Conservation (phyloP, 2,113 vertebrate genomes). For the Thermophis baileyi region DNA sequence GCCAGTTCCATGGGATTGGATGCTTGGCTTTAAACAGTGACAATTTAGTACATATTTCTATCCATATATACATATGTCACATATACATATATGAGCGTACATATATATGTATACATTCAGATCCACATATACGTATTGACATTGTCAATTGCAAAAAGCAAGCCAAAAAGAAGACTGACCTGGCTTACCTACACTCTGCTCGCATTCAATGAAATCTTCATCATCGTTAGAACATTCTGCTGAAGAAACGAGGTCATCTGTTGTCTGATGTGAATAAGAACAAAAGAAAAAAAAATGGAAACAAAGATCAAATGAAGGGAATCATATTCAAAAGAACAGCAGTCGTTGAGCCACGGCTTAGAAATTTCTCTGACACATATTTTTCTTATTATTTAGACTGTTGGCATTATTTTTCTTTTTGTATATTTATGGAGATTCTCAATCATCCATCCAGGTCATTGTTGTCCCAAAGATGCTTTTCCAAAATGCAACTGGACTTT, state of each 20-base stretch:
- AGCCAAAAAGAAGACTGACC: constrained; percentile 88
- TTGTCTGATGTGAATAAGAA: constrained; percentile 72
- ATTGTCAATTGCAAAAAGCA: constrained; percentile 87
- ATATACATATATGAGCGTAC: constrained; percentile 59
- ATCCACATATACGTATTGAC: constrained; percentile 67
- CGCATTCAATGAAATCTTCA: constrained; percentile 97
- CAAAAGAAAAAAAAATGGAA: constrained; percentile 36
- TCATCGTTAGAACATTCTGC: constrained; percentile 98
- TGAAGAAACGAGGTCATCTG: constrained; percentile 95
- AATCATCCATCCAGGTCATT: neutral
- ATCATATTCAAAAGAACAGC: neutral
- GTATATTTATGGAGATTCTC: neutral
- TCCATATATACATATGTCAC: constrained; percentile 61
- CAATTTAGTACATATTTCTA: constrained; percentile 57
- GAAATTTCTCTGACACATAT: neutral
- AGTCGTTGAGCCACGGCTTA: neutral
- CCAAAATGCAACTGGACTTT: neutral
- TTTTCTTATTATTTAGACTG: neutral
- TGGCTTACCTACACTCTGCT: constrained; percentile 98
- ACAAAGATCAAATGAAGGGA: neutral
- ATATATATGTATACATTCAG: constrained; percentile 68
- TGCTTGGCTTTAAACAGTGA: constrained; percentile 77
- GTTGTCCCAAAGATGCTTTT: neutral
- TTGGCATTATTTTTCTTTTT: neutral
- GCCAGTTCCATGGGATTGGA: constrained; percentile 86